Base-by-base conservation (phyloP, 2,113 vertebrate species). In the Paralichthys olivaceus region DNA sequence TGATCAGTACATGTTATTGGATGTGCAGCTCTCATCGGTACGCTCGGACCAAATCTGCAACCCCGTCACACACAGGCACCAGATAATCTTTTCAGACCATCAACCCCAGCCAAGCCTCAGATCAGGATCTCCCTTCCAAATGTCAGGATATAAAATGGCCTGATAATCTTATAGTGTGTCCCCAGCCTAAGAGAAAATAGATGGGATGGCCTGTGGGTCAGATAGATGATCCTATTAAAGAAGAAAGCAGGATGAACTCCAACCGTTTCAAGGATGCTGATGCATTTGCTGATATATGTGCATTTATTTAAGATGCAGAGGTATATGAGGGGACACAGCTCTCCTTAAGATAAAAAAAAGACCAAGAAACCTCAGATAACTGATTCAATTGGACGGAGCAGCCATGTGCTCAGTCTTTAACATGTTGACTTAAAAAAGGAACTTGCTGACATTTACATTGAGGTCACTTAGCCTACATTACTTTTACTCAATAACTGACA, bases 71-170 rank as follows among this genome's bases (percentile, higher is more conserved):
- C 73, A 25, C 37, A 11, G 11, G 26, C 22, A 69, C 19, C 60
- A 61, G 53, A 81, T 89, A 78, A 85, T 79, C 82, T 81, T 81
- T 73, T 79, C 71, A 80, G 69, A 57, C 57, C 53, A 75, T 83
- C 37, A n/a, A 77, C 40, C 55, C 40, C 67, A 25, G 66, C 56
- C 43, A 37, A 72, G 49, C 37, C 59, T 82, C 76, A 71, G 75
- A 72, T 86, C 75, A 66, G 58, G 59, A 63, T 83, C 75, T 77
- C 64, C 55, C 76, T 57, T 83, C 47, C 67, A 76, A 83, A 84
- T 76, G 67, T 81, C 71, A 76, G 55, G 54, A 69, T 70, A 74
- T 77, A 71, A 68, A 77, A 77, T 25, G 47, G 64, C 56, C 70
- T n/a, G 53, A 79, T 88, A 79, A 86, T 84, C 70, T 71, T 63